Percentiles rank a stretch among this genome's conserved stretches.
Conservation (phyloP, 2,888 invertebrate species). For the Blastobasis lacticolella region DNA sequence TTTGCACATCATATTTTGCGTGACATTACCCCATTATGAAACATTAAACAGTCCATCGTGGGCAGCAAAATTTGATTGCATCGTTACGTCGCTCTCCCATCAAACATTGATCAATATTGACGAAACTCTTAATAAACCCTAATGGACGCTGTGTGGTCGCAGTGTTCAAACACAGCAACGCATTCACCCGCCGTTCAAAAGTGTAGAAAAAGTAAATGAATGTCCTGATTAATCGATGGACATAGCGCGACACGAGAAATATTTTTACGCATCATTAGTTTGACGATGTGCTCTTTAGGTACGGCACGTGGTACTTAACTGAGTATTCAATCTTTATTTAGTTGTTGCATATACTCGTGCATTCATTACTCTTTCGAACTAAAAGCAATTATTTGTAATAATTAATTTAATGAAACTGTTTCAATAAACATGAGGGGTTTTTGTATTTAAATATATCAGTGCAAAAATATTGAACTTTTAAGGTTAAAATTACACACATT, state of each 20-base stretch:
- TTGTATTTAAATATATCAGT: too few species aligned
- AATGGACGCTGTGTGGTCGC: slow-evolving; percentile 47
- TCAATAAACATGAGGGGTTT: too few species aligned
- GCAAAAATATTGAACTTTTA: background rate
- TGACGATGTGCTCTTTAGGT: slow-evolving; percentile 29
- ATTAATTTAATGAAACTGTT: too few species aligned
- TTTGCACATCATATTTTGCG: slow-evolving; percentile 7
- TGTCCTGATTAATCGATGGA: slow-evolving; percentile 63
- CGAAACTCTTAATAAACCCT: slow-evolving; percentile 61
- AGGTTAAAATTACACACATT: slow-evolving; percentile 7
- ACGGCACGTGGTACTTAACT: slow-evolving; percentile 17
- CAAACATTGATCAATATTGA: slow-evolving; percentile 63
- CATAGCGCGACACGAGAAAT: slow-evolving; percentile 63
- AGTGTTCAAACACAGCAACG: slow-evolving; percentile 31
- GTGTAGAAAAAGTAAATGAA: slow-evolving; percentile 32
- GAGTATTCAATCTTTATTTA: background rate
- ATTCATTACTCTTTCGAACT: too few species aligned
- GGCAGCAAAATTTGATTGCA: slow-evolving; percentile 50
- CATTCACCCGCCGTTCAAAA: slow-evolving; percentile 32
- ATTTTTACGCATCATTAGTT: slow-evolving; percentile 68
- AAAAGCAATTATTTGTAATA: too few species aligned
- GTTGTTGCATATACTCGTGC: background rate
- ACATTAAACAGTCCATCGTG: slow-evolving; percentile 29
- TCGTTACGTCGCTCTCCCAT: slow-evolving; percentile 38
- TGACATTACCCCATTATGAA: slow-evolving; percentile 13